These are phyloP conservation scores for Platycheirus albimanus DNA, from an alignment of 2,888 invertebrate species.

Conservation along the genomic window DNA sequence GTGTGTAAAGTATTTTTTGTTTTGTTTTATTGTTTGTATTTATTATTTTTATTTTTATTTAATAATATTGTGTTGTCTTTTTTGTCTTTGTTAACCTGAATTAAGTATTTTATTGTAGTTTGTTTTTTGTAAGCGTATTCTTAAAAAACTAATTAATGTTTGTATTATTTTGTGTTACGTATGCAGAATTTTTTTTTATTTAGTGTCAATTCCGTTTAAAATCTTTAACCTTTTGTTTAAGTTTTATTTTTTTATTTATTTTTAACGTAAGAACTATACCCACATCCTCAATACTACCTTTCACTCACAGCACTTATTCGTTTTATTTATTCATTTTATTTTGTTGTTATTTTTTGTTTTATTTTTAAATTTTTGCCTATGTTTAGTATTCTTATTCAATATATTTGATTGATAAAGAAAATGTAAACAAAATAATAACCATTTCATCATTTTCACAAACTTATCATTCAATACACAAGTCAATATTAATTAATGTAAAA, in stretches of 20 bases:
- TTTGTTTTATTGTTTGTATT: conserved; percentile 12
- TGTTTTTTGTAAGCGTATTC: conserved; percentile 47
- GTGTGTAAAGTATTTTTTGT: conserved; percentile 1
- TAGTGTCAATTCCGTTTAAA: conserved; percentile 65
- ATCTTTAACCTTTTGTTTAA: conserved; percentile 37
- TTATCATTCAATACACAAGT: conserved; percentile 24
- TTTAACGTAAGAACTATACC: conserved; percentile 25
- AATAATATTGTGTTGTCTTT: conserved; percentile 28
- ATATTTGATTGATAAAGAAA: not conserved
- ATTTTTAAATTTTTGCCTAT: not conserved
- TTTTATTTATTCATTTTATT: conserved; percentile 3
- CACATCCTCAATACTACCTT: conserved; percentile 33
- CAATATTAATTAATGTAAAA: conserved; percentile 44
- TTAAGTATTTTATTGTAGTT: conserved; percentile 7
- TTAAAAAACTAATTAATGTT: too few relatives aligned
- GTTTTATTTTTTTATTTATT: conserved; percentile 28
- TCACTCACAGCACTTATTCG: conserved; percentile 62
- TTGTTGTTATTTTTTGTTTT: too few relatives aligned
- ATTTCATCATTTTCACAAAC: conserved; percentile 11
- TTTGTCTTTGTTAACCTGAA: conserved; percentile 44
- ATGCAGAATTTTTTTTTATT: too few relatives aligned
- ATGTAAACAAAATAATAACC: not conserved
- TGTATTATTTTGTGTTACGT: too few relatives aligned
- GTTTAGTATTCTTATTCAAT: not conserved
- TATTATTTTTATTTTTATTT: conserved; percentile 37